phyloP scores from a whole-genome alignment of 2,797 vertebrate genomes.

The Brotula barbata region DNA sequence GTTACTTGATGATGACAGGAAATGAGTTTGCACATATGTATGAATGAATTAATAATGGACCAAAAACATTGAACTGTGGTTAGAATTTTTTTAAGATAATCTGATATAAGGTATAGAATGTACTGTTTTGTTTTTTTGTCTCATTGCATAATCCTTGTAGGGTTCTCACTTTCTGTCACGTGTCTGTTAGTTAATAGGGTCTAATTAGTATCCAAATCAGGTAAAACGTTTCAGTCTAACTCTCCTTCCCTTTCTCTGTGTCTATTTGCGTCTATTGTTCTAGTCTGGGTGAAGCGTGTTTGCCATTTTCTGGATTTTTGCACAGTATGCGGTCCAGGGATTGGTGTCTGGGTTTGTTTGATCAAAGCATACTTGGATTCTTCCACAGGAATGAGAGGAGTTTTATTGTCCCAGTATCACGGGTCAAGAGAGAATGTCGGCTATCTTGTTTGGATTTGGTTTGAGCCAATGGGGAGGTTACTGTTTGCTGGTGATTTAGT shows the following conservation, averaged over 20 bases:
- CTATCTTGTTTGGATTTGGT: conserved; percentile 1
- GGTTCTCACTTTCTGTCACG: too few species aligned
- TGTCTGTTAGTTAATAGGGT: too few species aligned
- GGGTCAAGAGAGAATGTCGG: not conserved
- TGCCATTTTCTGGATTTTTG: conserved; percentile 57
- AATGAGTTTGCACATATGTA: not conserved
- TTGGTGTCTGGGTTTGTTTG: conserved; percentile 17
- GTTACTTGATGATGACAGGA: too few species aligned
- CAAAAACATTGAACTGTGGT: conserved; percentile 3
- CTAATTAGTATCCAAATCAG: conserved; percentile 12
- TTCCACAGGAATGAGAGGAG: not conserved
- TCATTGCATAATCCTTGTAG: too few species aligned
- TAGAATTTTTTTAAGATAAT: too few species aligned
- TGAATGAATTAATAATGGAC: not conserved
- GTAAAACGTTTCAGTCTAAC: conserved; percentile 13
- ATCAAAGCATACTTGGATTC: not conserved
- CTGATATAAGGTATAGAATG: too few species aligned
- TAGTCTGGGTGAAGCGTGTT: too few species aligned
- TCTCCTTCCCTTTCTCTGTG: conserved; percentile 4
- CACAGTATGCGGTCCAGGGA: conserved; percentile 40
- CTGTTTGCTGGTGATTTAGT: conserved; percentile 1
- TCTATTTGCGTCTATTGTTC: conserved; percentile 10
- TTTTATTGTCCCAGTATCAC: not conserved
- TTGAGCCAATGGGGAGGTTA: not conserved
- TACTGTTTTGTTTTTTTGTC: too few species aligned